Evolutionary conservation across 1,140 invertebrate genomes (phyloP).

Genomic region (Xylocopa sonorina): DNA sequence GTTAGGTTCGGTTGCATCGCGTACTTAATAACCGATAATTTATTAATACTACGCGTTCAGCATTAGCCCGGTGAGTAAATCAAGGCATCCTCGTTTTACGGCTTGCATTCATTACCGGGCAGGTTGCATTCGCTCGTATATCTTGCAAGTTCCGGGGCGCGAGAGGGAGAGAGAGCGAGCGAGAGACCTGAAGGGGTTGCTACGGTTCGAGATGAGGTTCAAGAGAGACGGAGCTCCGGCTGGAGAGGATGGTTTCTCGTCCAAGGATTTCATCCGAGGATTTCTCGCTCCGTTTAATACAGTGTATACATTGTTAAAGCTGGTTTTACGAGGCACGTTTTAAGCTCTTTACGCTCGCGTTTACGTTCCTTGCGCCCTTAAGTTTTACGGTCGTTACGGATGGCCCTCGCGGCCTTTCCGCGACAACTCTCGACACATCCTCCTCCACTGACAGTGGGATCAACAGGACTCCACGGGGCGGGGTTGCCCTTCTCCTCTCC

Average conservation of each 20-base stretch:
- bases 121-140: constrained; percentile 77
- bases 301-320: constrained; percentile 64
- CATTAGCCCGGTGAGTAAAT: constrained; percentile 77
- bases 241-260: constrained; percentile 29
- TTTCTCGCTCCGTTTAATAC: constrained; percentile 31
- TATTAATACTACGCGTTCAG: constrained; percentile 74
- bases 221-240: constrained; percentile 15
- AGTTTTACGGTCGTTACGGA: constrained; percentile 65
- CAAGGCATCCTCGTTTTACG: constrained; percentile 78
- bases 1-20: too few species aligned
- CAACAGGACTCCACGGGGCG: constrained; percentile 39
- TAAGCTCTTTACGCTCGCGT: constrained; percentile 66
- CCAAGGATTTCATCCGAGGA: constrained; percentile 32
- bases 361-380: constrained; percentile 63
- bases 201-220: background rate
- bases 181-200: constrained; percentile 6
- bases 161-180: constrained; percentile 41
- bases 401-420: constrained; percentile 56
- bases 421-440: constrained; percentile 57
- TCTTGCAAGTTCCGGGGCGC: constrained; percentile 67
- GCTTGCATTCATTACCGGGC: constrained; percentile 78
- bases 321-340: constrained; percentile 68
- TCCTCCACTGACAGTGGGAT: constrained; percentile 60
- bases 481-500: constrained; percentile 40
- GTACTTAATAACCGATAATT: constrained; percentile 79